These are phyloP conservation scores for Ciconia stormi DNA, from an alignment of 2,113 vertebrate genomes.

Conservation along the genomic window DNA sequence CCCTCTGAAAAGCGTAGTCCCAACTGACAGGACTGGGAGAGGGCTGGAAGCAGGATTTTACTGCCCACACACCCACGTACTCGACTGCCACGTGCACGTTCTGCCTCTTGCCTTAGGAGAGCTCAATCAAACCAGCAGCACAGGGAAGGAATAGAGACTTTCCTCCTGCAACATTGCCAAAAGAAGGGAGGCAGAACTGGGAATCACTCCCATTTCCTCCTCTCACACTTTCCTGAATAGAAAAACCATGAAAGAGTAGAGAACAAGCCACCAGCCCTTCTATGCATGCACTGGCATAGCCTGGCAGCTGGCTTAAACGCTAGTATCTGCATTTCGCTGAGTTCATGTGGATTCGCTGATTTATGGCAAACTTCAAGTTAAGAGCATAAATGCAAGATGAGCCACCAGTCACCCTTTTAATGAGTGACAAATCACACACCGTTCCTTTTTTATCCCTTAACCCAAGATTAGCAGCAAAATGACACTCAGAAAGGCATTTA, in stretches of 20 bases:
- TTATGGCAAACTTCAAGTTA: not conserved
- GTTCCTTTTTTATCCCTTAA: not conserved
- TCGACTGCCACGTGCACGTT: not conserved
- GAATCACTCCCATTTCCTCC: not conserved
- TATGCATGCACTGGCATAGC: not conserved
- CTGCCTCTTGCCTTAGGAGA: not conserved
- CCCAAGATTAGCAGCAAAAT: not conserved
- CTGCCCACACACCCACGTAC: no score
- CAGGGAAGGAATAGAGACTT: not conserved
- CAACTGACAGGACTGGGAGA: not conserved
- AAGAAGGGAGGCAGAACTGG: not conserved
- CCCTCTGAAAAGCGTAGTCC: not conserved
- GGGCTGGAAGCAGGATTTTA: not conserved
- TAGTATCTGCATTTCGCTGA: not conserved
- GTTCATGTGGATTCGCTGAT: rapidly evolving
- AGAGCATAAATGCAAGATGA: not conserved
- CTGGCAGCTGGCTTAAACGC: not conserved
- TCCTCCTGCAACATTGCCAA: not conserved
- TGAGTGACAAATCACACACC: not conserved
- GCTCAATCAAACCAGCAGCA: not conserved
- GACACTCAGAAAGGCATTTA: not conserved
- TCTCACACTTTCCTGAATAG: not conserved
- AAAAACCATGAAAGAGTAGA: not conserved
- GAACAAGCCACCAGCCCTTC: not conserved
- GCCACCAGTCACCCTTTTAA: not conserved